A percentile compares a stretch with the other conserved stretches of the same genome.
Conservation (phyloP, 2,797 vertebrate species). For the Acomys russatus region DNA sequence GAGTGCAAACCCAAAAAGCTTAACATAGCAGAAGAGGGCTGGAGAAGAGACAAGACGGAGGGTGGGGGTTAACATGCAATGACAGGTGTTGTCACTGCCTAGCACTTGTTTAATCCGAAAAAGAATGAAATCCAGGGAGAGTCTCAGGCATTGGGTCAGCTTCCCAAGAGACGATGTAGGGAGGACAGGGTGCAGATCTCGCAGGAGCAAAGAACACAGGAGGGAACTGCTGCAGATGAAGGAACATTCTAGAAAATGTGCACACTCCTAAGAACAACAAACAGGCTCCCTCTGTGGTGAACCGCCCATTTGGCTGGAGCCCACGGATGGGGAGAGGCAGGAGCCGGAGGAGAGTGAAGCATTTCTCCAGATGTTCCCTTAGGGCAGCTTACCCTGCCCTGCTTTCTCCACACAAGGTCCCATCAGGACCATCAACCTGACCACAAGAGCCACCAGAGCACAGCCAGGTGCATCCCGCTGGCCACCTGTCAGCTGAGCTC, state of each 20-base stretch:
- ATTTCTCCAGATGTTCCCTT: conserved; percentile 45
- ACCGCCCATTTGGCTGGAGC: background rate
- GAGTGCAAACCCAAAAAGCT: background rate
- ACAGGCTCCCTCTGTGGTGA: background rate
- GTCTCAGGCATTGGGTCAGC: rapidly evolving
- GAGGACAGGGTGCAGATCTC: background rate
- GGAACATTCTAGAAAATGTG: background rate
- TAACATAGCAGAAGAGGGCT: background rate
- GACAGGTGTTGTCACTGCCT: background rate
- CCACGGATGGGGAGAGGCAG: background rate
- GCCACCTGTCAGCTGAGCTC: conserved; percentile 87
- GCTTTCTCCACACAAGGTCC: background rate
- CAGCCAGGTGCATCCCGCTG: conserved; percentile 4
- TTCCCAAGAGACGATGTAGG: background rate
- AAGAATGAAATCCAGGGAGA: background rate
- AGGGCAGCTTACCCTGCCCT: conserved; percentile 41
- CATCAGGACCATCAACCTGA: conserved; percentile 42
- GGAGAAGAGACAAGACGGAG: background rate
- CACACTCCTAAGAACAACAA: background rate
- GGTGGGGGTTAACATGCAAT: rapidly evolving
- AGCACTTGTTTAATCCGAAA: background rate
- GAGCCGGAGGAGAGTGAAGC: background rate
- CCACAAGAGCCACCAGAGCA: conserved; percentile 48
- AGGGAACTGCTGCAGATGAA: background rate
- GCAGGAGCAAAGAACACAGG: background rate